A percentile compares a stretch with the other conserved stretches of the same genome.
Evolutionary conservation across 2,797 vertebrate genomes (phyloP).

Genomic region (Pangasius mekongensis): DNA sequence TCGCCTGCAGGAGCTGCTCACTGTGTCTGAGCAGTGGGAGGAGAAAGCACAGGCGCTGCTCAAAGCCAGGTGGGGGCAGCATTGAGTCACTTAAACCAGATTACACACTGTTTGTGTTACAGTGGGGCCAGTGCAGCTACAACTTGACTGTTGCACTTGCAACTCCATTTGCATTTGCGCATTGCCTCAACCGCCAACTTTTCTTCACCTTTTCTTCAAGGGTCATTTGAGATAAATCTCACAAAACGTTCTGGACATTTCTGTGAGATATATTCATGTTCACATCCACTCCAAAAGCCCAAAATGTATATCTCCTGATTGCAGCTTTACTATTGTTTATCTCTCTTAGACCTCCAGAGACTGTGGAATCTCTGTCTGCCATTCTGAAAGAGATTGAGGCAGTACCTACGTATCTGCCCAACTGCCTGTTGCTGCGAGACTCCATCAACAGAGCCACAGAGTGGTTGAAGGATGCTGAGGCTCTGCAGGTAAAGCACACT

Average conservation of each 20-base stretch:
- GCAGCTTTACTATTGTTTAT: not conserved
- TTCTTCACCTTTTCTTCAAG: not conserved
- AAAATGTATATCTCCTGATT: not conserved
- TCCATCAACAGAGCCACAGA: slow-evolving; percentile 85
- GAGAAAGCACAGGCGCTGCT: slow-evolving; percentile 90
- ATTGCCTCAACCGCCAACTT: not conserved
- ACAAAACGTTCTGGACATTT: not conserved
- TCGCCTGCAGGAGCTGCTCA: slow-evolving; percentile 91
- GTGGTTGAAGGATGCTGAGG: slow-evolving; percentile 91
- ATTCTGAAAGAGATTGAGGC: slow-evolving; percentile 85
- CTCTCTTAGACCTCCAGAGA: slow-evolving; percentile 84
- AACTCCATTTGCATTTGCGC: not conserved
- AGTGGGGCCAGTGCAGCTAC: not conserved
- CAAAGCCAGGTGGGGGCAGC: slow-evolving; percentile 84
- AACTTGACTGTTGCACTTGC: not conserved
- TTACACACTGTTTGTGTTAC: not conserved
- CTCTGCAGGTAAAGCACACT: slow-evolving; percentile 81
- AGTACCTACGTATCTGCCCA: slow-evolving; percentile 89
- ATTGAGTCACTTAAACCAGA: slow-evolving; percentile 3
- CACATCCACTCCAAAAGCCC: not conserved
- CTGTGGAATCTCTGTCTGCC: slow-evolving; percentile 81
- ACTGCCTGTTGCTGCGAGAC: slow-evolving; percentile 84
- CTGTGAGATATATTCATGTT: not conserved
- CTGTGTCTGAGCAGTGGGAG: slow-evolving; percentile 92
- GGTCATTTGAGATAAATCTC: not conserved